Base-by-base conservation (phyloP, 2,797 vertebrate species). In the Lerista edwardsae region DNA sequence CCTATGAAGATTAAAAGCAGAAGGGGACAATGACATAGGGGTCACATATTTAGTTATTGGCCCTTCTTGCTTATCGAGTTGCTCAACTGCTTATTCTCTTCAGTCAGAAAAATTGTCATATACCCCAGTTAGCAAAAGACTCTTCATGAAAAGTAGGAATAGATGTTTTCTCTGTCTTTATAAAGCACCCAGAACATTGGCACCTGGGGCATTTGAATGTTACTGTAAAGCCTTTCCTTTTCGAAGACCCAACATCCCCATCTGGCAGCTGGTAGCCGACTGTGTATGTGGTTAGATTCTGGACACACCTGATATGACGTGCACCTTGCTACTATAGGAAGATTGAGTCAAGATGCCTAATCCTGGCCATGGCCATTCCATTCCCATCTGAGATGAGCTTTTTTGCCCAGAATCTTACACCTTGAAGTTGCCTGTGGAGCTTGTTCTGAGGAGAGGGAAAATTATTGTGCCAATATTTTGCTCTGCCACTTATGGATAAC, bases 171-270 rank as follows among this genome's bases (percentile, higher is more conserved):
- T 69, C 36, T 29, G 31, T 55, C 11, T 55, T 41, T 84, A 55
- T 65, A 76, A 62, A 77, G 6, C 3, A 34, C 47, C 41, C 15
- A 71, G 41, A 1, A 75, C 17, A 55, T 11, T 57, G 34, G 34
- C 8, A 17, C 14, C 27, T 75, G 27, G 19, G 31, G 3, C 2
- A 84, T 65, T 77, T 62, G 11, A 77, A 77, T 41, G 44, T 31
- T 71, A 39, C 12, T 59, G 23, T 62, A 36, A 14, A 71, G n/a
- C 34, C 75, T 84, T 89, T 75, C 34, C 72, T 83, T 89, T 77
- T 44, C 14, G 65, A 84, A 55, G 74, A 79, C 4, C n/a, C 10
- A 61, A 44, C 14, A 27, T 25, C 29, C 3, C 55, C 59, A 10
- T 69, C 36, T 75, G 64, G 36, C 14, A 75, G 1, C 9, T 73